Evolutionary conservation across 2,797 vertebrate genomes (phyloP).

Genomic region (Myotis findleyi): DNA sequence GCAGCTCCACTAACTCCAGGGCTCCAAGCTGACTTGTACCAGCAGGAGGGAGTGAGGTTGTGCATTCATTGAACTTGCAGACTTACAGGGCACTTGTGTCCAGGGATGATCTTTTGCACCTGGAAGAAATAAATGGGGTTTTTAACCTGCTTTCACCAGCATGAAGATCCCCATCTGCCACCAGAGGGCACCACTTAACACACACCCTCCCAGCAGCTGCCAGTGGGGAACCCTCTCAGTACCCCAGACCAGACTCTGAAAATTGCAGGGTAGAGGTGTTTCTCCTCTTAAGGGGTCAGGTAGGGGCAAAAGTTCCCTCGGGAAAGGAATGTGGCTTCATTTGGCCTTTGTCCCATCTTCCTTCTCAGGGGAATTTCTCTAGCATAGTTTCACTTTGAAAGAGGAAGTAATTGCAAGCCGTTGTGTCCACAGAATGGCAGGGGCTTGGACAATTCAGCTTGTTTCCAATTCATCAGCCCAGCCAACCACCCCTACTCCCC

Average conservation of each 20-base stretch:
- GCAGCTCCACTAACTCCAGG: not conserved
- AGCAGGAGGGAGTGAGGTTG: too few relatives aligned
- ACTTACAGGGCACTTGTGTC: conserved; percentile 59
- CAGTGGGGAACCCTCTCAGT: too few relatives aligned
- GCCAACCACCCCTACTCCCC: too few relatives aligned
- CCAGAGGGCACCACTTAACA: not conserved
- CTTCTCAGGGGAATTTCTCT: not conserved
- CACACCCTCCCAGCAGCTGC: not conserved
- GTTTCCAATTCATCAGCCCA: not conserved
- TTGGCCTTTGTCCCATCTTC: not conserved
- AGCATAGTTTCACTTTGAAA: not conserved
- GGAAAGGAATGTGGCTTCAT: not conserved
- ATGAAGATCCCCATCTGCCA: not conserved
- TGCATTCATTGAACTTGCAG: not conserved
- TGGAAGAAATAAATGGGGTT: conserved; percentile 35
- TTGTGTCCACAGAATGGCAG: not conserved
- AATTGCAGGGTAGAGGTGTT: not conserved
- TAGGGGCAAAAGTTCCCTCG: not conserved
- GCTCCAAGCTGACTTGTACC: not conserved
- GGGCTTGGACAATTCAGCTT: not conserved
- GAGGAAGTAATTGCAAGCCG: too few relatives aligned
- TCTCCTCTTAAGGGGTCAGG: not conserved
- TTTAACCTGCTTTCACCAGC: not conserved
- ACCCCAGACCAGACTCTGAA: fast-evolving
- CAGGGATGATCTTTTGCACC: not conserved